Base-by-base conservation (phyloP, 1,140 invertebrate genomes). In the Dysdera silvatica region DNA sequence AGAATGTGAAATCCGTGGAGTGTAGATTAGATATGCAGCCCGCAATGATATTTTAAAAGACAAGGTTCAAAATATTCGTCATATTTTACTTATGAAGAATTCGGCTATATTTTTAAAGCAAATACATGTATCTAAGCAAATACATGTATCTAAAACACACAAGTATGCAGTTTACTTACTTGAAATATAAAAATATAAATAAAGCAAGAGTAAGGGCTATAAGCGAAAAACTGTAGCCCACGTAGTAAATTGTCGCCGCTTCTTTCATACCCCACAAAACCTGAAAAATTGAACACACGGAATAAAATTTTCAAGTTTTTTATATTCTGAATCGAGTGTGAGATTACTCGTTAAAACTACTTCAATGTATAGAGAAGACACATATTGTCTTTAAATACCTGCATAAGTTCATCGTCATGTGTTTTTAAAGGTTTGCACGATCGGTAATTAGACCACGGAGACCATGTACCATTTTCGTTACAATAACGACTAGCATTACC, bases 151-250 rank as follows among this genome's bases (percentile, higher is more conserved):
- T n/a, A n/a, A n/a, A n/a, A n/a, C n/a, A n/a, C n/a, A n/a, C n/a
- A n/a, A n/a, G n/a, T n/a, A n/a, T n/a, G n/a, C n/a, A 24, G 8
- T 14, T 10, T 10, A 41, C 83, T 82, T 80, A 90, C 88, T 89
- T 89, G 80, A 87, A 90, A 73, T 87, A 87, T 35, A 88, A 75
- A 76, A 90, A 90, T 67, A 90, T 88, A 67, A 81, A 82, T 32
- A 89, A 81, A 26, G 88, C 88, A 29, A 88, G 77, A 16, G 82
- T 76, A 16, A 91, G 78, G 0, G 85, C 85, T n/a, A 85, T 77
- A 7, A 89, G 79, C 10, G 88, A 89, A 29, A 89, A 75, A 23
- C 80, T 81, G 75, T 88, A 89, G 14, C 87, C 87, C 24, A 84
- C 78, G 67, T 86, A 82, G 74, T 88, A 89, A 23, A 89, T 83